Conservation (phyloP, 2,888 invertebrate species). For the Glyphotaelius pellucidus region DNA sequence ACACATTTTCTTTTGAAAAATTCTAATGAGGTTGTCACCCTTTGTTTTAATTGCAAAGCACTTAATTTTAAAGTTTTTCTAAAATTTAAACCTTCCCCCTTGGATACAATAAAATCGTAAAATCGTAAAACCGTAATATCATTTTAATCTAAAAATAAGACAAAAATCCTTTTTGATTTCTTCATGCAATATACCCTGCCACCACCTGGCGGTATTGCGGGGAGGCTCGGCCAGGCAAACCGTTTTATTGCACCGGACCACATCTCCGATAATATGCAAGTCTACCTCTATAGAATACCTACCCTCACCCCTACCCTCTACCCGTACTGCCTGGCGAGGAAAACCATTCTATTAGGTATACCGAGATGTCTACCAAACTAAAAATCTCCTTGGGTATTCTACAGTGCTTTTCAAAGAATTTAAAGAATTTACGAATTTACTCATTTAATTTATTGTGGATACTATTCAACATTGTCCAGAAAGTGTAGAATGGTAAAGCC, state of each 20-base stretch:
- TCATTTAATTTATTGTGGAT: too few species aligned
- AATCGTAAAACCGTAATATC: too few species aligned
- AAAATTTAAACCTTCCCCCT: too few species aligned
- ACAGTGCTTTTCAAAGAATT: neutral
- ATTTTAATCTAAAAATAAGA: neutral
- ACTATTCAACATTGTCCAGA: too few species aligned
- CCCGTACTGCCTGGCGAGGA: neutral
- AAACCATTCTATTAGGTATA: neutral
- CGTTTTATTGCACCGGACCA: slow-evolving; percentile 26
- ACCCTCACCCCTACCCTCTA: neutral
- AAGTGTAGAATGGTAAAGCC: too few species aligned
- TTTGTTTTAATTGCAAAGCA: too few species aligned
- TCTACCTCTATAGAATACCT: neutral
- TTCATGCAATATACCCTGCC: neutral
- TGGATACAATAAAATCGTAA: too few species aligned
- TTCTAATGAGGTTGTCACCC: too few species aligned
- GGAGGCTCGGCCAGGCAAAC: slow-evolving; percentile 6
- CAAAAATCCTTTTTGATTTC: neutral
- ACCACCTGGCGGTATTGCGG: neutral
- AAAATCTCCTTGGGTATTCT: neutral
- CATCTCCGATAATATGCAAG: slow-evolving; percentile 13
- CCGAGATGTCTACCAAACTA: slow-evolving; percentile 9
- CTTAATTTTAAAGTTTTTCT: too few species aligned
- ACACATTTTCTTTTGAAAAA: too few species aligned
- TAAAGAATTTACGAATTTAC: too few species aligned